These are phyloP conservation scores for Trinectes maculatus DNA, from an alignment of 2,113 vertebrate genomes.

Conservation along the genomic window DNA sequence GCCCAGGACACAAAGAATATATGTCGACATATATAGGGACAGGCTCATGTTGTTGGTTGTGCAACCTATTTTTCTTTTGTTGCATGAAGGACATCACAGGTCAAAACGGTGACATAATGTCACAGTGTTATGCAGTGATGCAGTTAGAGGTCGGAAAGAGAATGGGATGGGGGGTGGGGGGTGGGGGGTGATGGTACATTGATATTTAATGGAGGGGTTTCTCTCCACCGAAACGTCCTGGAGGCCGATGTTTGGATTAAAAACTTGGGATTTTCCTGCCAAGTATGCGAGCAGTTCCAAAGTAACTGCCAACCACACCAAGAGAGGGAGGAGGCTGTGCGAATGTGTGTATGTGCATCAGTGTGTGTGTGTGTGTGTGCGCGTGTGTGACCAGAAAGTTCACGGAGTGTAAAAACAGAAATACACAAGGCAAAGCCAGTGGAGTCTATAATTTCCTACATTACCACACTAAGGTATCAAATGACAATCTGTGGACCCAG, in stretches of 20 bases:
- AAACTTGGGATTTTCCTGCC: conserved; percentile 71
- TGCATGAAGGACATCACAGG: neutral
- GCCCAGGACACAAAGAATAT: neutral
- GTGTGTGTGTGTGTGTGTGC: conserved; percentile 64
- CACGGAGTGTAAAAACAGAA: conserved; percentile 71
- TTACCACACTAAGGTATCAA: conserved; percentile 64
- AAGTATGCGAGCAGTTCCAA: conserved; percentile 81
- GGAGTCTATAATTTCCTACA: conserved; percentile 74
- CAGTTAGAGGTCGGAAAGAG: conserved; percentile 10
- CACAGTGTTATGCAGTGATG: conserved; percentile 15
- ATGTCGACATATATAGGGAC: neutral
- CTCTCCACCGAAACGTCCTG: conserved; percentile 78
- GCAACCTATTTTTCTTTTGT: neutral
- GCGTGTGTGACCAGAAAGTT: conserved; percentile 65
- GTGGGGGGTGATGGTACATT: conserved; percentile 26
- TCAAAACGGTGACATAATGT: conserved; percentile 12
- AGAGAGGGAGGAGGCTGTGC: conserved; percentile 43
- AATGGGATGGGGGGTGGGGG: neutral
- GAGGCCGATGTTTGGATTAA: conserved; percentile 72
- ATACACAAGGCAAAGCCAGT: conserved; percentile 59
- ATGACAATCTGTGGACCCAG: conserved; percentile 51
- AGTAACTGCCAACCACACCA: conserved; percentile 69
- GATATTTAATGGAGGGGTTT: conserved; percentile 83
- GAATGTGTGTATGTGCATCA: conserved; percentile 12
- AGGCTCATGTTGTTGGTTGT: conserved; percentile 11